phyloP scores from a whole-genome alignment of 2,888 invertebrate genomes.

The Arctia plantaginis region DNA sequence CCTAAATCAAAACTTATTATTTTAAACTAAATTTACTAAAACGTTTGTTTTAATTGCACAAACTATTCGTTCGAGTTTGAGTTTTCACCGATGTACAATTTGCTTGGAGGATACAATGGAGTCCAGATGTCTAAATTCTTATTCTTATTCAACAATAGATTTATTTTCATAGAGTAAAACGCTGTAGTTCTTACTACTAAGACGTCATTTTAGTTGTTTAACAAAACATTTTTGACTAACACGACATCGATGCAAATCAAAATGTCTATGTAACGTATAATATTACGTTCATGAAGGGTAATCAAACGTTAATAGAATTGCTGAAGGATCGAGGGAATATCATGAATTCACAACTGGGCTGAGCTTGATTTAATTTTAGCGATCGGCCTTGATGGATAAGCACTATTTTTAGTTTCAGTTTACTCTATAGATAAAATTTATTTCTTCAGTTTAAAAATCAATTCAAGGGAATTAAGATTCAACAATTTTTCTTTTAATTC shows the following conservation, averaged over 20 bases:
- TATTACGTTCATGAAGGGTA: slow-evolving; percentile 14
- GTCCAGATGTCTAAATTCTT: too few relatives aligned
- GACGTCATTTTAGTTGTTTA: not conserved
- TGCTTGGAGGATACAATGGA: too few relatives aligned
- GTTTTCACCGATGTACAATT: too few relatives aligned
- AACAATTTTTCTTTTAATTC: not conserved
- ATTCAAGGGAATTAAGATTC: not conserved
- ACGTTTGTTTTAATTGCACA: too few relatives aligned
- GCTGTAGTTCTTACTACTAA: too few relatives aligned
- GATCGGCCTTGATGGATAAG: slow-evolving; percentile 7
- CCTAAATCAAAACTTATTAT: too few relatives aligned
- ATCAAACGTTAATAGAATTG: slow-evolving; percentile 14
- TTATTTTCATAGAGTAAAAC: too few relatives aligned
- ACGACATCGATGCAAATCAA: slow-evolving; percentile 8
- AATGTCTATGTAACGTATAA: slow-evolving; percentile 10
- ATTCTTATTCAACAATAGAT: too few relatives aligned
- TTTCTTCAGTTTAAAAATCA: not conserved
- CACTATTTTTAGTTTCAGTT: slow-evolving; percentile 12
- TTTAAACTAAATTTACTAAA: too few relatives aligned
- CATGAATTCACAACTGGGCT: slow-evolving; percentile 10
- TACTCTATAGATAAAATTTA: not conserved
- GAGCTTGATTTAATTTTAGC: slow-evolving; percentile 13
- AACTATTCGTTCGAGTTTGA: too few relatives aligned
- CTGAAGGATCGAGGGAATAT: slow-evolving; percentile 14
- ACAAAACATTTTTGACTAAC: not conserved